These are phyloP conservation scores for Pentalonia nigronervosa DNA, from an alignment of 1,140 invertebrate species.

Conservation along the genomic window DNA sequence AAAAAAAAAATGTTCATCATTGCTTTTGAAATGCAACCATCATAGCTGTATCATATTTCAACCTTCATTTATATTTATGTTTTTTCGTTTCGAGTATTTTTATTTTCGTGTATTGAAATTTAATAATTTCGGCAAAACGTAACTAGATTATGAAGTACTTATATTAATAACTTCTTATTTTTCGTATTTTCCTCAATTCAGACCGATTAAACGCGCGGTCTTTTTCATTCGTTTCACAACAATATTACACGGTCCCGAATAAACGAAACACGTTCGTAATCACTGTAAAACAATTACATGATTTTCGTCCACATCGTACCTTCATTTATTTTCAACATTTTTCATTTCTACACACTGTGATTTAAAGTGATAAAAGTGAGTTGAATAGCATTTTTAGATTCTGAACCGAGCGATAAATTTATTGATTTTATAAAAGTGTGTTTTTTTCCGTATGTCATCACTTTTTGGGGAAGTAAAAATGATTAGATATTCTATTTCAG, in stretches of 20 bases:
- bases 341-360: background rate
- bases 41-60: conserved; percentile 8
- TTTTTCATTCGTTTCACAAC: background rate
- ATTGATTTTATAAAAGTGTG: too few relatives aligned
- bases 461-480: too few relatives aligned
- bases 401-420: too few relatives aligned
- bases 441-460: too few relatives aligned
- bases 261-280: background rate
- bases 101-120: background rate
- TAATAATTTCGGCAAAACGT: background rate
- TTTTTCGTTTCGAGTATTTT: background rate
- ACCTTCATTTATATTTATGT: background rate
- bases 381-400: background rate
- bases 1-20: background rate
- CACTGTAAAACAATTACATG: background rate
- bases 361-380: background rate
- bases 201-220: background rate
- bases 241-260: background rate
- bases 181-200: background rate
- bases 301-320: background rate
- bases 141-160: background rate
- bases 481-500: too few relatives aligned
- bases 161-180: conserved; percentile 19
- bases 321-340: background rate
- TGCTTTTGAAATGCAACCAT: background rate